These are phyloP conservation scores for Ectemnius lituratus DNA, from an alignment of 2,888 invertebrate genomes.

Conservation along the genomic window DNA sequence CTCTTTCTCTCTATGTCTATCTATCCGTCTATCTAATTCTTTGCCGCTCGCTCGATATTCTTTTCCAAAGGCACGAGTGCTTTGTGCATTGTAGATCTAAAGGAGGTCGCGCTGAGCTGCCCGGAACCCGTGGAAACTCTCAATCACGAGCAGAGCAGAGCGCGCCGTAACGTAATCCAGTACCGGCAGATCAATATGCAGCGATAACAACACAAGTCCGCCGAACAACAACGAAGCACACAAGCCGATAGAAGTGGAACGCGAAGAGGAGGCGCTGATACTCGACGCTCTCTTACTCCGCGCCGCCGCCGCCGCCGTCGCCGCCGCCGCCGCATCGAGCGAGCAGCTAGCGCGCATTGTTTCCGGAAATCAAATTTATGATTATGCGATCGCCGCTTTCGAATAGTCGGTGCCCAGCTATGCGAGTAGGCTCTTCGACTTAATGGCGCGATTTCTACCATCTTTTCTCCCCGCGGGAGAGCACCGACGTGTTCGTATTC, in stretches of 20 bases:
- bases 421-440: slow-evolving; percentile 49
- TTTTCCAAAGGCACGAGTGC: no score
- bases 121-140: not conserved
- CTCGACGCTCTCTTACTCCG: no score
- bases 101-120: no score
- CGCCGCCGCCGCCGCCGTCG: no score
- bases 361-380: slow-evolving; percentile 47
- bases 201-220: not conserved
- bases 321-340: no score
- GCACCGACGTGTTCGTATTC: slow-evolving; percentile 10
- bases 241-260: not conserved
- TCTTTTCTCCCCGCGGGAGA: slow-evolving; percentile 28
- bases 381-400: slow-evolving; percentile 46
- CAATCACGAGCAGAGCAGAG: slow-evolving; percentile 2
- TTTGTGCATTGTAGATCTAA: not conserved
- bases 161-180: not conserved
- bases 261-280: slow-evolving; percentile 3
- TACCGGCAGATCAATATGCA: not conserved
- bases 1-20: no score
- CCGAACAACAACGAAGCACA: not conserved
- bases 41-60: no score
- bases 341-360: slow-evolving; percentile 16
- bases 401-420: slow-evolving; percentile 47
- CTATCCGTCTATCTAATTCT: no score
- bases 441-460: slow-evolving; percentile 56